Conservation (phyloP, 2,797 vertebrate species). For the Epinephelus coioides region DNA sequence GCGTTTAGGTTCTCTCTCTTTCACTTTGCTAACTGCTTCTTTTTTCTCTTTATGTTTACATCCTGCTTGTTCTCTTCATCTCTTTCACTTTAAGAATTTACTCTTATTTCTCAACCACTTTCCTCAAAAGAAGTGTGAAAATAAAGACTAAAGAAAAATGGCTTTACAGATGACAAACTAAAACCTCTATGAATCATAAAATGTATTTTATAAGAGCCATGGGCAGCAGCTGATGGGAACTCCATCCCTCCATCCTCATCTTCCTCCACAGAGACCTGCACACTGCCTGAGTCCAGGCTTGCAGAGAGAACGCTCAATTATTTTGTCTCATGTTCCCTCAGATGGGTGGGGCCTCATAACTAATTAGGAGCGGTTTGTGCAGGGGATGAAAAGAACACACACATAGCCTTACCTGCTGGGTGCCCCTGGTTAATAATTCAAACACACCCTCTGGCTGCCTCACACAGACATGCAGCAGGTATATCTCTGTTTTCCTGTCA, state of each 20-base stretch:
- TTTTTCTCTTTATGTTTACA: too few relatives aligned
- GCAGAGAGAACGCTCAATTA: slow-evolving; percentile 42
- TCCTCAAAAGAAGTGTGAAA: too few relatives aligned
- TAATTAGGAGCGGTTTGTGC: slow-evolving; percentile 54
- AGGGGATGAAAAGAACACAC: slow-evolving; percentile 52
- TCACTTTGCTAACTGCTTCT: too few relatives aligned
- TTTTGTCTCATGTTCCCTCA: slow-evolving; percentile 50
- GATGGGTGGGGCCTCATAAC: slow-evolving; percentile 29
- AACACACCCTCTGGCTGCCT: slow-evolving; percentile 46
- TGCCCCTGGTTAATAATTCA: slow-evolving; percentile 71
- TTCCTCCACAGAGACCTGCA: background rate
- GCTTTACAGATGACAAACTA: too few relatives aligned
- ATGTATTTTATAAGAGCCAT: background rate
- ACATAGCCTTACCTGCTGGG: slow-evolving; percentile 59
- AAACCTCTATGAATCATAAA: background rate
- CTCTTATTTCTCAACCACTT: background rate
- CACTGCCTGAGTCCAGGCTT: slow-evolving; percentile 2
- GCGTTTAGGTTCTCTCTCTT: too few relatives aligned
- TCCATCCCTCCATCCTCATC: background rate
- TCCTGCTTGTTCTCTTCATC: background rate
- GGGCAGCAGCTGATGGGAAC: background rate
- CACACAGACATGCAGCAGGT: slow-evolving; percentile 21
- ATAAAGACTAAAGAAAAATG: background rate
- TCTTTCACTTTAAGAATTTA: background rate
- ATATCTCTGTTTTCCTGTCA: background rate